Evolutionary conservation across 2,797 vertebrate species (phyloP).

Genomic region (Clarias platycephalus): DNA sequence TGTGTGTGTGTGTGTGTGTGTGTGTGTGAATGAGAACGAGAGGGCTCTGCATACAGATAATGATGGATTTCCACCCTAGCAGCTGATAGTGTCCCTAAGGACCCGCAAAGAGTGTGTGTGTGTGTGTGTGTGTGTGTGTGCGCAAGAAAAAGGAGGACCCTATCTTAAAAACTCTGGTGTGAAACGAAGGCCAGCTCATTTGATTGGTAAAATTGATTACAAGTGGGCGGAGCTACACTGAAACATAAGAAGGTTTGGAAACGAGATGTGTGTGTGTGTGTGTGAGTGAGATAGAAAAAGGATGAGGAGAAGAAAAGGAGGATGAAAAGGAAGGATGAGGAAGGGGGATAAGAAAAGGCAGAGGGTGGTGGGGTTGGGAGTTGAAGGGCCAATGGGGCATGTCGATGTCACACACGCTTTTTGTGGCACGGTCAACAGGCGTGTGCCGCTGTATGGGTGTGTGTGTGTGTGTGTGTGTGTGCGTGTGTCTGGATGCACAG

Average conservation of each 20-base stretch:
- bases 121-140: constrained; percentile 20
- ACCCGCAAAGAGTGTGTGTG: constrained; percentile 9
- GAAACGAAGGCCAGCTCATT: constrained; percentile 67
- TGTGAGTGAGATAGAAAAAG: constrained; percentile 40
- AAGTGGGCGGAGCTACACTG: constrained; percentile 37
- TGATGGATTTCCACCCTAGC: constrained; percentile 70
- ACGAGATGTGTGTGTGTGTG: constrained; percentile 50
- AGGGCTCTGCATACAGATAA: constrained; percentile 53
- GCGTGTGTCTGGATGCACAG: constrained; percentile 55
- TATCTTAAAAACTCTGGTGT: constrained; percentile 60
- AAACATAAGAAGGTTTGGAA: constrained; percentile 40
- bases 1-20: constrained; percentile 36
- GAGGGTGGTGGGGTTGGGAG: constrained; percentile 55
- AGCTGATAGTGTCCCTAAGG: constrained; percentile 59
- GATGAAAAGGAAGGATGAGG: constrained; percentile 33
- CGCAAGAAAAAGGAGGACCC: constrained; percentile 36
- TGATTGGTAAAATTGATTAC: constrained; percentile 73
- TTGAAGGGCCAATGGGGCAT: constrained; percentile 57
- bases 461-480: constrained; percentile 52
- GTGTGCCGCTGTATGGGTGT: constrained; percentile 68
- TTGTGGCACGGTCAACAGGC: constrained; percentile 79
- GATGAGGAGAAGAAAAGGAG: constrained; percentile 32
- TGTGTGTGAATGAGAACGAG: constrained; percentile 18
- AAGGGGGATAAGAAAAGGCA: constrained; percentile 58
- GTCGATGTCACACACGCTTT: constrained; percentile 73